Conservation (phyloP, 2,888 invertebrate species). For the Synergus japonicus region DNA sequence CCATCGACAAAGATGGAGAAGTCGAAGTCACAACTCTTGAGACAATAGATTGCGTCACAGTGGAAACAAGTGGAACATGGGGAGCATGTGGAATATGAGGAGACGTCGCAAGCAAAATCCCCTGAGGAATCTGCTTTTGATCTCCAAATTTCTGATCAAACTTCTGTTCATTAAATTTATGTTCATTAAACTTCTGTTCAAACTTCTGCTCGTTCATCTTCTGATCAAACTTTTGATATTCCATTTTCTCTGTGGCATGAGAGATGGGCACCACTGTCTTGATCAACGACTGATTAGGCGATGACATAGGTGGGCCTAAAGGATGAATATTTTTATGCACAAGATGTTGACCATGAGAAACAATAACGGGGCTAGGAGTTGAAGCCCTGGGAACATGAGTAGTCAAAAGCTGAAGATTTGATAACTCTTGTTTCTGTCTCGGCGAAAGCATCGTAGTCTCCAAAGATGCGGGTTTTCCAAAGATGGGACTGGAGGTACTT, state of each 20-base stretch:
- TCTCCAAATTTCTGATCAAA: not conserved
- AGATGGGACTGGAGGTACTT: constrained; percentile 65
- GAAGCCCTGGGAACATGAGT: constrained; percentile 81
- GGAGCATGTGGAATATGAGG: constrained; percentile 57
- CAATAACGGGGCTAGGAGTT: constrained; percentile 78
- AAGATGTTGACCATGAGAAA: constrained; percentile 72
- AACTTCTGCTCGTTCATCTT: not conserved
- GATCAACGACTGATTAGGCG: constrained; percentile 66
- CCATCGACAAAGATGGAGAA: constrained; percentile 53
- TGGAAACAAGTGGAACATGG: constrained; percentile 64
- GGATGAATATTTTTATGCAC: constrained; percentile 66
- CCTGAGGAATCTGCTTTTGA: constrained; percentile 55
- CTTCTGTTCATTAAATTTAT: constrained; percentile 5
- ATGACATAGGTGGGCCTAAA: constrained; percentile 57
- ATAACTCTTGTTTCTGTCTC: constrained; percentile 73
- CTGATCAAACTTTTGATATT: not conserved
- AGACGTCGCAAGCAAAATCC: constrained; percentile 61
- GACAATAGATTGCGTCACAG: constrained; percentile 64
- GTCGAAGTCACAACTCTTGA: constrained; percentile 61
- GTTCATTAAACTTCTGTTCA: not conserved
- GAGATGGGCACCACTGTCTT: constrained; percentile 69
- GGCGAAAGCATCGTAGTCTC: constrained; percentile 58
- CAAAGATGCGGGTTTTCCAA: constrained; percentile 58
- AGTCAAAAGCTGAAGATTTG: constrained; percentile 82
- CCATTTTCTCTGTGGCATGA: constrained; percentile 44